Percentiles rank a stretch among this genome's conserved stretches.
These are phyloP conservation scores for Philypnodon macrostomus DNA, from an alignment of 2,797 vertebrate genomes.

Conservation along the genomic window DNA sequence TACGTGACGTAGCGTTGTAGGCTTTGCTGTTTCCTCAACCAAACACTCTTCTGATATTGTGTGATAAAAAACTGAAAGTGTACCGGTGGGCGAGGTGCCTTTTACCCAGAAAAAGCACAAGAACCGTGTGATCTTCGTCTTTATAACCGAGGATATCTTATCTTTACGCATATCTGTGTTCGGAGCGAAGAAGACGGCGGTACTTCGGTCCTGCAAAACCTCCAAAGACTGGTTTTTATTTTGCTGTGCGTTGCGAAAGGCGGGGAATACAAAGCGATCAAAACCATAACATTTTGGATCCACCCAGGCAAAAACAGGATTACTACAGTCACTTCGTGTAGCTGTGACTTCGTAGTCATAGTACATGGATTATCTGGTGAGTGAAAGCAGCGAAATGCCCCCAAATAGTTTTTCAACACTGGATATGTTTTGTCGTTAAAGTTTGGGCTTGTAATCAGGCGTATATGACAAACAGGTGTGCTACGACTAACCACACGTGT, in stretches of 20 bases:
- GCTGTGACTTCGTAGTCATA: constrained; percentile 53
- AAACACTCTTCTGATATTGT: constrained; percentile 61
- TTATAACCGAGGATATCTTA: constrained; percentile 4
- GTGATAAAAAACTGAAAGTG: constrained; percentile 57
- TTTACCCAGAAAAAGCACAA: constrained; percentile 12
- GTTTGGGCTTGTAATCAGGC: neutral
- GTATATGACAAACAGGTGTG: constrained; percentile 22
- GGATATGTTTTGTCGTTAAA: neutral
- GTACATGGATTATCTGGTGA: constrained; percentile 84
- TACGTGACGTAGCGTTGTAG: constrained; percentile 61
- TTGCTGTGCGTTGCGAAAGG: constrained; percentile 56
- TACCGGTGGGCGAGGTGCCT: constrained; percentile 38
- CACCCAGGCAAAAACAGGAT: constrained; percentile 42
- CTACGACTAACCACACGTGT: neutral
- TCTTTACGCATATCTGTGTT: constrained; percentile 1
- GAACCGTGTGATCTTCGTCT: constrained; percentile 1
- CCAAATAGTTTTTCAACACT: neutral
- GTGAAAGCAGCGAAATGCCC: constrained; percentile 25
- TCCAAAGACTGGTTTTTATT: constrained; percentile 40
- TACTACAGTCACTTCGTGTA: constrained; percentile 40
- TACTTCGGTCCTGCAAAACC: constrained; percentile 26
- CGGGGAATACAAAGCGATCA: constrained; percentile 74
- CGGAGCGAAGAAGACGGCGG: constrained; percentile 17
- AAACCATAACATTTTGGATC: constrained; percentile 33
- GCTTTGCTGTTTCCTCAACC: constrained; percentile 70